Conservation (phyloP, 2,113 vertebrate genomes). For the Phaethon lepturus region DNA sequence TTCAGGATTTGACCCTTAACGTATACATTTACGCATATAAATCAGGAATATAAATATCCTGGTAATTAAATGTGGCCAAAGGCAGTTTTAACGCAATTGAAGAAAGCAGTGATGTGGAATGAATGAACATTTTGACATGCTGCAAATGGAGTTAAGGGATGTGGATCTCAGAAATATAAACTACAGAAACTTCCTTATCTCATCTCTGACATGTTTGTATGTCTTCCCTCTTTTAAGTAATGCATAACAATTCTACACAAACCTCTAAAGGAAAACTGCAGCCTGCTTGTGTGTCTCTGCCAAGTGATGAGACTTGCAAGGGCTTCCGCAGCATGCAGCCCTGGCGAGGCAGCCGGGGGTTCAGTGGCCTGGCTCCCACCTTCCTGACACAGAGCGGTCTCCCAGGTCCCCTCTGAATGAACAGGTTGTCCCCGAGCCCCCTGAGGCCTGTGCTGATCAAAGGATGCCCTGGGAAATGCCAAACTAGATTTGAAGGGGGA, state of each 20-base stretch:
- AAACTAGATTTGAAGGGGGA: no score
- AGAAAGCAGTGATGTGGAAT: not conserved
- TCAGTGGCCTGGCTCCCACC: not conserved
- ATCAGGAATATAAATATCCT: not conserved
- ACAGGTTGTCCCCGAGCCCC: not conserved
- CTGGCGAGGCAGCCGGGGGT: fast-evolving
- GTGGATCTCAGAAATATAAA: not conserved
- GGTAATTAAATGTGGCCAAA: constrained; percentile 2
- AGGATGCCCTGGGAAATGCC: not conserved
- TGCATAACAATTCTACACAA: fast-evolving
- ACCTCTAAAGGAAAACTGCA: not conserved
- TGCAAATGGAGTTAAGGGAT: not conserved
- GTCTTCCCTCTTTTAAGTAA: not conserved
- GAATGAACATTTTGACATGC: not conserved
- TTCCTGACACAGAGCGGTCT: not conserved
- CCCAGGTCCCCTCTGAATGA: not conserved
- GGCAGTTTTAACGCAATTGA: not conserved
- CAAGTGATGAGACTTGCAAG: not conserved
- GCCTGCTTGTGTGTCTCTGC: not conserved
- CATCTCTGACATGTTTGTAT: not conserved
- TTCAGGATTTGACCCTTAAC: not conserved
- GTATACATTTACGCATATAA: not conserved
- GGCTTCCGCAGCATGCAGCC: not conserved
- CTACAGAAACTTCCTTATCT: not conserved
- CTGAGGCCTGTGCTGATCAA: not conserved